Conservation (phyloP, 1,140 invertebrate species). For the Tribolium castaneum region DNA sequence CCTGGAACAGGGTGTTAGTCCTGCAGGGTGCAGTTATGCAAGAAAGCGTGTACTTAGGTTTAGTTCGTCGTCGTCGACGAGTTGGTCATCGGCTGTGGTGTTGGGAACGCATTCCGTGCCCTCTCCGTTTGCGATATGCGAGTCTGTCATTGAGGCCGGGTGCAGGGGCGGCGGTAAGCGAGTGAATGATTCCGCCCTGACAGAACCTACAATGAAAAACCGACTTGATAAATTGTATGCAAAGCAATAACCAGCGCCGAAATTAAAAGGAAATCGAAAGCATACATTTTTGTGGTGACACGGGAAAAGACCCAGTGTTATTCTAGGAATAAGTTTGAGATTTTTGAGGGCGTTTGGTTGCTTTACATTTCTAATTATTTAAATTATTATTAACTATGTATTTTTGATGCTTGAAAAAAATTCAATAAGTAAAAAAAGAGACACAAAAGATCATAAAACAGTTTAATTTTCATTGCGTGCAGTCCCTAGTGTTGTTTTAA, state of each 20-base stretch:
- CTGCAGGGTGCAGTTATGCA: background rate
- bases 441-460: too few species aligned
- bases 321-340: background rate
- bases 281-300: conserved; percentile 15
- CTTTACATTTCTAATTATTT: too few species aligned
- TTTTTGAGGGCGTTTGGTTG: background rate
- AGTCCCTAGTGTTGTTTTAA: too few species aligned
- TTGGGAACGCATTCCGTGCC: conserved; percentile 64
- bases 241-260: conserved; percentile 18
- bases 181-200: conserved; percentile 71
- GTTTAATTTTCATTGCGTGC: too few species aligned
- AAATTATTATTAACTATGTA: too few species aligned
- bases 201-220: conserved; percentile 64
- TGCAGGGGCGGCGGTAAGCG: conserved; percentile 67
- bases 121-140: conserved; percentile 51
- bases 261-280: conserved; percentile 23
- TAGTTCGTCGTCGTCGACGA: conserved; percentile 44
- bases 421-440: too few species aligned
- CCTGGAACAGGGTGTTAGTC: conserved; percentile 58
- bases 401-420: too few species aligned
- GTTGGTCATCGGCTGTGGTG: conserved; percentile 58
- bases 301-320: background rate
- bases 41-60: conserved; percentile 31
- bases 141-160: conserved; percentile 61
- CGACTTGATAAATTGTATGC: conserved; percentile 30